These are phyloP conservation scores for Spicauda simplicius DNA, from an alignment of 2,888 invertebrate species.

Conservation along the genomic window DNA sequence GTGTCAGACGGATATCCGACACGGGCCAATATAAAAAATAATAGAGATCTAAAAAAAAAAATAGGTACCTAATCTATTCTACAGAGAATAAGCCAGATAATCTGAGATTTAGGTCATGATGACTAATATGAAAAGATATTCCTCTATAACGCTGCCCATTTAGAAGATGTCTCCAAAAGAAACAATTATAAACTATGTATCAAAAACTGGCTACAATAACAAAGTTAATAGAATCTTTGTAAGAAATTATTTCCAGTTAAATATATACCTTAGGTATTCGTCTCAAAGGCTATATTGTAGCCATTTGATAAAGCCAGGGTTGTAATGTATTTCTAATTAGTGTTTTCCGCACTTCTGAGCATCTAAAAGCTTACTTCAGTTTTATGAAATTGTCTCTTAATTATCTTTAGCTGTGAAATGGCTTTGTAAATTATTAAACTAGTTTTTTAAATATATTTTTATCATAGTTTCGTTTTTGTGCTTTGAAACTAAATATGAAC, in stretches of 20 bases:
- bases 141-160: conserved; percentile 5
- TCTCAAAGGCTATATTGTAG: background rate
- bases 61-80: too few relatives aligned
- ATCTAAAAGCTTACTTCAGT: conserved; percentile 22
- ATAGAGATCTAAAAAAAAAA: too few relatives aligned
- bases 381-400: conserved; percentile 7
- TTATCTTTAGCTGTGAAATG: background rate
- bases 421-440: background rate
- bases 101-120: conserved; percentile 15
- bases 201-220: conserved; percentile 6
- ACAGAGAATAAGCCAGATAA: too few relatives aligned
- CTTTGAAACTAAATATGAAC: too few relatives aligned
- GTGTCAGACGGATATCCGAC: too few relatives aligned
- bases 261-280: background rate
- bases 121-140: conserved; percentile 8
- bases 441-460: background rate
- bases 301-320: background rate
- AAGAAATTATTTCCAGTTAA: background rate
- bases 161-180: conserved; percentile 19
- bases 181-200: conserved; percentile 10
- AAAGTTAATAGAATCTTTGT: conserved; percentile 9
- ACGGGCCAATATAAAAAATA: too few relatives aligned
- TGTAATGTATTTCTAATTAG: conserved; percentile 31
- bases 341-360: conserved; percentile 25
- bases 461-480: too few relatives aligned